Evolutionary conservation across 2,888 invertebrate genomes (phyloP).

Genomic region (Megalurothrips usitatus): DNA sequence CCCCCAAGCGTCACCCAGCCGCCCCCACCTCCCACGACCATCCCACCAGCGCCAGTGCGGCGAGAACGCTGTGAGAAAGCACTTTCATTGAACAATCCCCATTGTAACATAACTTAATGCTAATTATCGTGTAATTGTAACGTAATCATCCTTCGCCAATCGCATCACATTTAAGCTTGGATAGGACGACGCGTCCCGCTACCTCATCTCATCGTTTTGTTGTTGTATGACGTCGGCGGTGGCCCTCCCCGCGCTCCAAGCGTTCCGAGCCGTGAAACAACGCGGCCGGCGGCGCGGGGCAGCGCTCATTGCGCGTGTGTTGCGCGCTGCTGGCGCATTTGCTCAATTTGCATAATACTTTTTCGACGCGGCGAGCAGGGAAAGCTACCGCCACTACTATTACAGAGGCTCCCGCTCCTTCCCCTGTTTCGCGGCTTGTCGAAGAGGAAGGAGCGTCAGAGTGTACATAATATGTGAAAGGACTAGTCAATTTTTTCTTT

Average conservation of each 20-base stretch:
- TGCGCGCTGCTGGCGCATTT: neutral
- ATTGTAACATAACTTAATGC: neutral
- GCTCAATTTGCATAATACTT: neutral
- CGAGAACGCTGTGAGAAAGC: neutral
- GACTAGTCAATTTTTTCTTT: slow-evolving; percentile 6
- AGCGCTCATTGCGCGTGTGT: neutral
- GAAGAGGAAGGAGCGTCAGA: neutral
- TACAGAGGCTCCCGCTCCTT: neutral
- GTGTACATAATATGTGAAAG: slow-evolving; percentile 21
- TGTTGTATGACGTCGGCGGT: too few relatives aligned
- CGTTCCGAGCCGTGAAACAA: too few relatives aligned
- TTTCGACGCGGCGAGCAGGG: neutral
- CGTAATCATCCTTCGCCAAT: neutral
- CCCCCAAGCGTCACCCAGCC: neutral
- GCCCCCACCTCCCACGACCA: too few relatives aligned
- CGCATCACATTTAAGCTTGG: neutral
- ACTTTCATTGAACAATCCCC: neutral
- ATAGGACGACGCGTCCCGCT: neutral
- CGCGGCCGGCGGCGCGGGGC: neutral
- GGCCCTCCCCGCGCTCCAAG: too few relatives aligned
- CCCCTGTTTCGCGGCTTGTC: neutral
- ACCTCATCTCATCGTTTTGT: neutral
- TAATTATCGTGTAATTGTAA: neutral
- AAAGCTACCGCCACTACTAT: neutral
- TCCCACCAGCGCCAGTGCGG: neutral